Conservation (phyloP, 2,888 invertebrate genomes). For the Chelonus formosanus region DNA sequence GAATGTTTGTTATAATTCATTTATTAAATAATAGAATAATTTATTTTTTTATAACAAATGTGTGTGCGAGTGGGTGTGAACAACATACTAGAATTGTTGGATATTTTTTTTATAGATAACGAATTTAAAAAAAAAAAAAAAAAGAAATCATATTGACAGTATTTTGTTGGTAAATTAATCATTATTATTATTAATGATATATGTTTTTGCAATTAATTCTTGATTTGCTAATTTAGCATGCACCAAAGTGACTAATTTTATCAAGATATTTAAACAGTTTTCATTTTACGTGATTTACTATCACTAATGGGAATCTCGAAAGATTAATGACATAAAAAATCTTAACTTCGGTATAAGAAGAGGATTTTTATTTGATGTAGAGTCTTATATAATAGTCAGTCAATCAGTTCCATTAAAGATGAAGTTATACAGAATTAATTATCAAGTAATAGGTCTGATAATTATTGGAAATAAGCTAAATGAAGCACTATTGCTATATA, state of each 20-base stretch:
- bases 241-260: not conserved
- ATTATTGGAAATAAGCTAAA: too few relatives aligned
- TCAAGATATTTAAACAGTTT: not conserved
- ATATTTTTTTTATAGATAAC: not conserved
- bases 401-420: conserved; percentile 46
- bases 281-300: too few relatives aligned
- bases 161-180: not conserved
- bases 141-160: too few relatives aligned
- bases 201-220: too few relatives aligned
- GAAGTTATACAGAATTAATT: conserved; percentile 1
- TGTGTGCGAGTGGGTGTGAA: not conserved
- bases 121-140: too few relatives aligned
- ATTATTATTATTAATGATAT: not conserved
- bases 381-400: conserved; percentile 61
- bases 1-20: not conserved
- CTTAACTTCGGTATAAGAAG: not conserved
- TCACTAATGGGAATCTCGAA: not conserved
- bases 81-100: not conserved
- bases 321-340: conserved; percentile 1
- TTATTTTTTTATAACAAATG: conserved; percentile 1
- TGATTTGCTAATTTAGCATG: not conserved
- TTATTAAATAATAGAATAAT: too few relatives aligned
- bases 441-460: too few relatives aligned
- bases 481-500: too few relatives aligned
- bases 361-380: conserved; percentile 46